A percentile compares a stretch with the other conserved stretches of the same genome.
Conservation (phyloP, 2,797 vertebrate species). For the Champsocephalus gunnari region DNA sequence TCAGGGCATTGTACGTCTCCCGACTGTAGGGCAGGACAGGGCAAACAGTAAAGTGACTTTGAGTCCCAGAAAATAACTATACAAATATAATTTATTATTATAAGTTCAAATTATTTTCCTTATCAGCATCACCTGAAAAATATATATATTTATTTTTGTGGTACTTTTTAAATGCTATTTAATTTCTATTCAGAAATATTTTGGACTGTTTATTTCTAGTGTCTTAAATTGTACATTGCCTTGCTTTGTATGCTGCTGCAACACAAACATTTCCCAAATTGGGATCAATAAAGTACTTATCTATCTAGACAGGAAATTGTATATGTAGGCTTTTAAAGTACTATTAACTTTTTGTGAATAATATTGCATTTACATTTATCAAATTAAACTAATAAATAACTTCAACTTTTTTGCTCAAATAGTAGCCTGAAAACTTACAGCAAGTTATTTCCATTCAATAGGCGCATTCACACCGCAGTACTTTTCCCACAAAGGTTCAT, state of each 20-base stretch:
- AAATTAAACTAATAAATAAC: background rate
- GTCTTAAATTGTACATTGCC: too few relatives aligned
- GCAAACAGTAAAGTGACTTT: too few relatives aligned
- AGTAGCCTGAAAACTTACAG: background rate
- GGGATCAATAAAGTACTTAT: too few relatives aligned
- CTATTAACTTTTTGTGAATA: background rate
- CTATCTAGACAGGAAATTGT: background rate
- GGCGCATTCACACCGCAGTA: too few relatives aligned
- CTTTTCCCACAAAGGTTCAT: too few relatives aligned
- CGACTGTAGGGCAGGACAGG: constrained; percentile 78
- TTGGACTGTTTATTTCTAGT: too few relatives aligned
- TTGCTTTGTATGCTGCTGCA: too few relatives aligned
- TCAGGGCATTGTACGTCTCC: constrained; percentile 93
- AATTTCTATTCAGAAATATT: too few relatives aligned
- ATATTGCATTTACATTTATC: background rate
- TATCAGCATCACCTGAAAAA: background rate
- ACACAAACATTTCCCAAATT: too few relatives aligned
- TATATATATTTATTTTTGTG: too few relatives aligned
- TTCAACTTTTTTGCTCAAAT: background rate
- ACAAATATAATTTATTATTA: background rate
- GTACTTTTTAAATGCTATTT: too few relatives aligned
- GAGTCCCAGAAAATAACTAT: too few relatives aligned
- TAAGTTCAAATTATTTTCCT: background rate
- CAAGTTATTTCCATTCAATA: background rate
- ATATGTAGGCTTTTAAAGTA: background rate